phyloP scores from a whole-genome alignment of 2,113 vertebrate genomes.

The Caranx melampygus region DNA sequence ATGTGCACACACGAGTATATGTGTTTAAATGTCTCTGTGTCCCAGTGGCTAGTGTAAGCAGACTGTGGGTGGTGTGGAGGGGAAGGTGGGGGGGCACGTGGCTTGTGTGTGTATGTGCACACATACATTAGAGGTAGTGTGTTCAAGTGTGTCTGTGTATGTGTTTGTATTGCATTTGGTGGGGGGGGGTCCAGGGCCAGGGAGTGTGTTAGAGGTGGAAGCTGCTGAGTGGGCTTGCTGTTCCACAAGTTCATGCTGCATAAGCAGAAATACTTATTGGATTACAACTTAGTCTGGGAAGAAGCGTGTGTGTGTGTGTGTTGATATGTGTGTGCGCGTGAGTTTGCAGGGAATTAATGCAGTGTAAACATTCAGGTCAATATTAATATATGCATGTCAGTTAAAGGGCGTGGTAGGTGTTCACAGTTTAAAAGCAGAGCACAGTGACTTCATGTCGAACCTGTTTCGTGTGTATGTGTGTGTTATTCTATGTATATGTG shows the following conservation, averaged over 20 bases:
- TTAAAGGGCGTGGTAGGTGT: constrained; percentile 38
- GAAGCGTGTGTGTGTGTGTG: constrained; percentile 19
- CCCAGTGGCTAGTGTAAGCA: constrained; percentile 36
- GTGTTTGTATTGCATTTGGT: background rate
- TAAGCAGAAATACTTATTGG: constrained; percentile 73
- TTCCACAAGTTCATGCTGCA: constrained; percentile 67
- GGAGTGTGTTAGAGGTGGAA: constrained; percentile 52
- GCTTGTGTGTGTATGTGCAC: constrained; percentile 3
- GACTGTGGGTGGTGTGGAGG: constrained; percentile 43
- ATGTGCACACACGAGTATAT: background rate
- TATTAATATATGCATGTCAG: constrained; percentile 60
- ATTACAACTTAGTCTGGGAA: constrained; percentile 67
- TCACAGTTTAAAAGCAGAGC: constrained; percentile 47
- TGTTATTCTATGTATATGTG: constrained; percentile 16
- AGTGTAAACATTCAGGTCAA: constrained; percentile 60
- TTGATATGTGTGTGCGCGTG: constrained; percentile 22
- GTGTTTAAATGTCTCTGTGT: constrained; percentile 38
- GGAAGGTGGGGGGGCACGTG: background rate
- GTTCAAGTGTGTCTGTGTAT: background rate
- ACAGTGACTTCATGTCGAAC: background rate
- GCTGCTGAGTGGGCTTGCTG: constrained; percentile 72
- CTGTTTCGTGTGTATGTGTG: constrained; percentile 19
- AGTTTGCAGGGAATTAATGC: constrained; percentile 46
- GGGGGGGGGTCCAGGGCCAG: constrained; percentile 10
- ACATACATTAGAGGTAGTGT: background rate